Percentiles rank a stretch among this genome's conserved stretches.
Evolutionary conservation across 2,888 invertebrate species (phyloP).

Genomic region (Anagyrus pseudococci): DNA sequence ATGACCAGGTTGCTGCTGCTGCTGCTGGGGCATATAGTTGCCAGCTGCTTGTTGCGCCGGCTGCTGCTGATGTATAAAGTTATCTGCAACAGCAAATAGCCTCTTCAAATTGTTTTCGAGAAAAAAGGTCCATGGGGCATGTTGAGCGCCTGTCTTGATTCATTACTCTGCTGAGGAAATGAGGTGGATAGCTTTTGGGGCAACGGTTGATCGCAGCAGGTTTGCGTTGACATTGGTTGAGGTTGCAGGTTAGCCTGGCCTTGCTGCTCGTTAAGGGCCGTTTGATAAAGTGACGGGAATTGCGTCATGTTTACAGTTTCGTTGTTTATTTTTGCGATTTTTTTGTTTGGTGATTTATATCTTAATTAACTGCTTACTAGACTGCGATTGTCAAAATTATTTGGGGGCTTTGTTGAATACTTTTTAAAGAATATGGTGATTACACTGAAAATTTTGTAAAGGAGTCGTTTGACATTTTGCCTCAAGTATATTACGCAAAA

Average conservation of each 20-base stretch:
- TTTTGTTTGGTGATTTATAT: too few relatives aligned
- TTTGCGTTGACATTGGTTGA: not conserved
- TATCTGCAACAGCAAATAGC: not conserved
- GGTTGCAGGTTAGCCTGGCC: not conserved
- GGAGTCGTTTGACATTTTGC: too few relatives aligned
- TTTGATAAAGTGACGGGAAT: not conserved
- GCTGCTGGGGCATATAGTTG: not conserved
- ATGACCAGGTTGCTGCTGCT: not conserved
- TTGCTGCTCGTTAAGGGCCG: not conserved
- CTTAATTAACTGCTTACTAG: too few relatives aligned
- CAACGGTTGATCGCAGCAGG: not conserved
- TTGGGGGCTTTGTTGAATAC: too few relatives aligned
- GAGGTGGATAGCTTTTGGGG: not conserved
- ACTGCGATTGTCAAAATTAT: too few relatives aligned
- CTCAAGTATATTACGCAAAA: too few relatives aligned
- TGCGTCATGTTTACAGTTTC: not conserved
- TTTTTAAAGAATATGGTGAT: too few relatives aligned
- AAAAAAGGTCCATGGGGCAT: not conserved
- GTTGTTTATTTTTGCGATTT: not conserved
- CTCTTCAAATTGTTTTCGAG: not conserved
- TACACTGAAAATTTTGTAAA: too few relatives aligned
- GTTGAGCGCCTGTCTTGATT: too few relatives aligned
- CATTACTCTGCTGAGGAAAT: not conserved
- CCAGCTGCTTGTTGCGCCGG: not conserved
- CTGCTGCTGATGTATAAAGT: too few relatives aligned